Evolutionary conservation across 2,888 invertebrate genomes (phyloP), one percentile per base, ranked within the genome.

Genomic region (Hypsopygia costalis): DNA sequence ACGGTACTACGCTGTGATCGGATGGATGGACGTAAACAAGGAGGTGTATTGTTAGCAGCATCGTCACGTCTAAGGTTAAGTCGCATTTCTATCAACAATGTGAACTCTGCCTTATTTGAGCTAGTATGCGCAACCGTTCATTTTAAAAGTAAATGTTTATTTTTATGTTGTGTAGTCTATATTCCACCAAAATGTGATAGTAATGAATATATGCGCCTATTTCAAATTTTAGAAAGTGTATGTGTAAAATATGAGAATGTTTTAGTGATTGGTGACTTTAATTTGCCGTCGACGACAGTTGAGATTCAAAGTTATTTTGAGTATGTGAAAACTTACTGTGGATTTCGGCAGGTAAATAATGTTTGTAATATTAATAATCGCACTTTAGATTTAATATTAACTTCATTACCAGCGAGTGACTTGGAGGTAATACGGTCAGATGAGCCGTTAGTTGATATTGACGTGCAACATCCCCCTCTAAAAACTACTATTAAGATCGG

Each of bases 21-120:
- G 33, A 36, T 43, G 37, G 35, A 34, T 16, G 3, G 22, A 16
- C 33, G 46, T 36, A 42, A 44, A 4, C 33, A 33, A n/a, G 33
- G 16, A n/a, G 33, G 33, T n/a, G 16, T 8, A 20, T 20, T 16
- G 20, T 1, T 25, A 6, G 10, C 22, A 9, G 21, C 34, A 21
- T 41, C 29, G 29, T 5, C n/a, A 9, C 8, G 29, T 5, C 10
- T 29, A 5, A n/a, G 4, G 8, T 29, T 29, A 29, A 29, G 9
- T 5, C 29, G 29, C n/a, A 4, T 29, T 9, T 5, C 29, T 8
- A 29, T 29, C n/a, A 1, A 1, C 10, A 29, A 16, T 16, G 16
- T 9, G 10, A 9, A 29, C 10, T 10, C 29, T 5, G 4, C 9
- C 5, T 10, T 10, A 29, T 29, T 29, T 9, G 29, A 29, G 10